Base-by-base conservation (phyloP, 2,797 vertebrate genomes). In the Somateria mollissima region DNA sequence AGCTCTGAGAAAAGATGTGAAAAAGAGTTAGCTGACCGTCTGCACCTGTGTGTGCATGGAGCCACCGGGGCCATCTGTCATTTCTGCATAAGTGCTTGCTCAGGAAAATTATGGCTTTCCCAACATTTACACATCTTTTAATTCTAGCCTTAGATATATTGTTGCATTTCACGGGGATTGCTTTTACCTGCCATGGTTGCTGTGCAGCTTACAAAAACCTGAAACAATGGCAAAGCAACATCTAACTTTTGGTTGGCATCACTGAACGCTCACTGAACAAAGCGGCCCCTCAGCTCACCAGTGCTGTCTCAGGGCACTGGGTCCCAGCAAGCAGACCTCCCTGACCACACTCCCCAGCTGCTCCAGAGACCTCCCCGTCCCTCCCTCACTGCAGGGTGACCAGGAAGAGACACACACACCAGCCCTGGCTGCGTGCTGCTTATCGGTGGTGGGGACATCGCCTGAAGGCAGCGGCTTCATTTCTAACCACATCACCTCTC, bases 251-350 rank as follows among this genome's bases (percentile, higher is more conserved):
- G 13, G 16, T 1, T 19, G 22, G 14, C 4, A 4, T 24, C 34
- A 2, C 10, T 11, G 66, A 20, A 14, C 30, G 7, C 27, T 56
- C 32, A 19, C 3, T 41, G 2, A 13, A 36, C 21, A 25, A 18
- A 3, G 0, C 3, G 14, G 36, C 25, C 28, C 17, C 20, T 30
- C 27, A 3, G 19, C 34, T 45, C 17, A 6, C 22, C 39, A 1
- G 10, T 30, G 65, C 36, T 61, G 12, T 24, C 32, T 18, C 27
- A 8, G 39, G 34, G 32, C 19, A 20, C 19, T 11, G 30, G 9
- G 25, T 70, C 27, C 49, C 43, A 11, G 2, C 3, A 12, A 1
- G 3, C 13, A 36, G 60, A 47, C 39, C 34, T n/a, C 9, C 8
- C 39, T 8, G 36, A 11, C 27, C 49, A 7, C 1, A 19, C 22